phyloP scores from a whole-genome alignment of 2,797 vertebrate genomes.

The Microchirus variegatus region DNA sequence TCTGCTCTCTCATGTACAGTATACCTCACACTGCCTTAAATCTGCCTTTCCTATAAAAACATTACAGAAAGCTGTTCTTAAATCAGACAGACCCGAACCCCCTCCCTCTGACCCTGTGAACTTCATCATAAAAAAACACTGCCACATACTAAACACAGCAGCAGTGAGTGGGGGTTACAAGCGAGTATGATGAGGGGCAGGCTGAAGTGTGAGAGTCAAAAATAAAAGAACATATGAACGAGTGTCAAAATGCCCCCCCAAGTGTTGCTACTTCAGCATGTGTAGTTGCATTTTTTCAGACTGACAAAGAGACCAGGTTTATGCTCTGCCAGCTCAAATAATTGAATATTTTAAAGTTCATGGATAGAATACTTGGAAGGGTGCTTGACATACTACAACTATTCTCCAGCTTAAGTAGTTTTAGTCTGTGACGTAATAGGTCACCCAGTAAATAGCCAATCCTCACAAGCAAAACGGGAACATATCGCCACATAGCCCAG shows the following conservation, averaged over 20 bases:
- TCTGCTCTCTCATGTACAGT: not conserved
- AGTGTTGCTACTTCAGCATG: no score
- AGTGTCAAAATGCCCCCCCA: not conserved
- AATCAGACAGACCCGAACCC: slow-evolving; percentile 33
- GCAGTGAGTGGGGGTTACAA: slow-evolving; percentile 14
- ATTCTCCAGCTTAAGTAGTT: no score
- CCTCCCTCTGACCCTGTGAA: slow-evolving; percentile 56
- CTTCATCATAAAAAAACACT: slow-evolving; percentile 71
- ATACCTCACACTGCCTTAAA: slow-evolving; percentile 5
- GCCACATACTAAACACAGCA: slow-evolving; percentile 33
- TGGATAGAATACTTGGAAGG: no score
- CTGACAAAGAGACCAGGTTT: no score
- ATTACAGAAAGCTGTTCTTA: slow-evolving; percentile 20
- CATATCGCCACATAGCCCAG: no score
- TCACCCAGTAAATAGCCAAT: no score
- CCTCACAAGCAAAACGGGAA: no score
- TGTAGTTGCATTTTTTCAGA: no score
- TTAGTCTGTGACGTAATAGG: no score
- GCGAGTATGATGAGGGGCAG: slow-evolving; percentile 34
- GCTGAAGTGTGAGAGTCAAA: slow-evolving; percentile 12
- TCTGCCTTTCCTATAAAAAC: not conserved
- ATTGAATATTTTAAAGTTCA: no score
- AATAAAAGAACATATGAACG: not conserved
- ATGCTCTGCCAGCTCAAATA: no score
- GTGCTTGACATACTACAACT: no score